phyloP scores from a whole-genome alignment of 2,888 invertebrate genomes.

The Pterobdella sp. region DNA sequence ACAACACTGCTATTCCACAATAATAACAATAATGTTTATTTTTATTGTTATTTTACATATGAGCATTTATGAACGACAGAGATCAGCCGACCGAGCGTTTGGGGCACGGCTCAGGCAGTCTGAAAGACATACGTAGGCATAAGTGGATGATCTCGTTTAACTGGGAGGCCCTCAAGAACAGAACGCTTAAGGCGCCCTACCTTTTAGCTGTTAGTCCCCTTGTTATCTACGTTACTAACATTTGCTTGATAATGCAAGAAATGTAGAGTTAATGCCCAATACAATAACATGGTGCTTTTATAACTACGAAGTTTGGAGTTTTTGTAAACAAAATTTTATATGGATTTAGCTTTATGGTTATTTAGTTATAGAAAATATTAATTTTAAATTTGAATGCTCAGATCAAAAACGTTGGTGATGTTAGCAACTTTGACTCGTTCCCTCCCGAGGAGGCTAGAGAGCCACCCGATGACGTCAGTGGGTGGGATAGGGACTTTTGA shows the following conservation, averaged over 20 bases:
- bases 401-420: constrained; percentile 75
- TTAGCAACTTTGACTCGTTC: constrained; percentile 93
- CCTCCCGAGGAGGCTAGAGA: constrained; percentile 83
- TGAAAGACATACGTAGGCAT: constrained; percentile 94
- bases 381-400: constrained; percentile 36
- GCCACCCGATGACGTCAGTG: constrained; percentile 86
- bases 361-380: too few species aligned
- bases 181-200: constrained; percentile 82
- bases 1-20: too few species aligned
- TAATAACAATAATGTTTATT: too few species aligned
- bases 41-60: background rate
- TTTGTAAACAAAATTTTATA: too few species aligned
- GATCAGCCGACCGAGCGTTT: constrained; percentile 93
- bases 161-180: constrained; percentile 84
- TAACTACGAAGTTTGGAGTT: too few species aligned
- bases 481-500: constrained; percentile 90
- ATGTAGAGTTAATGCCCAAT: background rate
- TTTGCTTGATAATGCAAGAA: too few species aligned
- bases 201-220: constrained; percentile 66
- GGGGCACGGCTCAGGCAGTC: constrained; percentile 90
- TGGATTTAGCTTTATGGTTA: too few species aligned
- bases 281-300: too few species aligned
- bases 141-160: constrained; percentile 99
- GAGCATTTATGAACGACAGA: constrained; percentile 51
- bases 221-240: background rate